phyloP scores from a whole-genome alignment of 2,888 invertebrate genomes.

The Odiellus spinosus region DNA sequence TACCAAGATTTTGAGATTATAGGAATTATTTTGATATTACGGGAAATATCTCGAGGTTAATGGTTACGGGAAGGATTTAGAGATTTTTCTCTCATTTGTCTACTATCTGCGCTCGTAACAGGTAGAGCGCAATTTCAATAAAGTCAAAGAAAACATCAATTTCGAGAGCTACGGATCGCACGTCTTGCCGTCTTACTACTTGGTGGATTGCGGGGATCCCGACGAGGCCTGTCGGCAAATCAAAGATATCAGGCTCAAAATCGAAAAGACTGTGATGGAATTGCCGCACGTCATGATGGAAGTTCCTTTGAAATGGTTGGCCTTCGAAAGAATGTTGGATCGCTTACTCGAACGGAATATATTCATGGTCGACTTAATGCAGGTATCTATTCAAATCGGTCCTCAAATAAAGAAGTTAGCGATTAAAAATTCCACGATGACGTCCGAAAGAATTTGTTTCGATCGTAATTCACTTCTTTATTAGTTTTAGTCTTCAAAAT shows the following conservation, averaged over 20 bases:
- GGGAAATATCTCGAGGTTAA: too few relatives aligned
- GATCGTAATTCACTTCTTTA: too few relatives aligned
- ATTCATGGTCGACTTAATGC: conserved; percentile 27
- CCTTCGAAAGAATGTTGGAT: conserved; percentile 28
- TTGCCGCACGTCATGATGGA: conserved; percentile 31
- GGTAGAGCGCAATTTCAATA: conserved; percentile 26
- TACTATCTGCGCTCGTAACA: too few relatives aligned
- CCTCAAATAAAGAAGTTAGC: conserved; percentile 22
- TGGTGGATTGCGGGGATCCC: conserved; percentile 23
- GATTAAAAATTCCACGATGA: too few relatives aligned
- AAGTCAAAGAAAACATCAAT: conserved; percentile 25
- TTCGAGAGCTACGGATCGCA: conserved; percentile 29
- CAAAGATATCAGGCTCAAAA: conserved; percentile 23
- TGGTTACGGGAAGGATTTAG: too few relatives aligned
- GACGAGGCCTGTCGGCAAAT: conserved; percentile 22
- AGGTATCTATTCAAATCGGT: conserved; percentile 14
- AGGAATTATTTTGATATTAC: too few relatives aligned
- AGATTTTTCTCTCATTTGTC: too few relatives aligned
- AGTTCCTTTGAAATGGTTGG: conserved; percentile 31
- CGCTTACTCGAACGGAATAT: conserved; percentile 27
- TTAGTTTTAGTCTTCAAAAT: too few relatives aligned
- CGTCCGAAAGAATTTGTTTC: too few relatives aligned
- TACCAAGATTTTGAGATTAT: too few relatives aligned
- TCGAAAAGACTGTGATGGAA: conserved; percentile 26
- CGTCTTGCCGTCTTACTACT: conserved; percentile 29